Base-by-base conservation (phyloP, 2,113 vertebrate species). In the Alligator sinensis region DNA sequence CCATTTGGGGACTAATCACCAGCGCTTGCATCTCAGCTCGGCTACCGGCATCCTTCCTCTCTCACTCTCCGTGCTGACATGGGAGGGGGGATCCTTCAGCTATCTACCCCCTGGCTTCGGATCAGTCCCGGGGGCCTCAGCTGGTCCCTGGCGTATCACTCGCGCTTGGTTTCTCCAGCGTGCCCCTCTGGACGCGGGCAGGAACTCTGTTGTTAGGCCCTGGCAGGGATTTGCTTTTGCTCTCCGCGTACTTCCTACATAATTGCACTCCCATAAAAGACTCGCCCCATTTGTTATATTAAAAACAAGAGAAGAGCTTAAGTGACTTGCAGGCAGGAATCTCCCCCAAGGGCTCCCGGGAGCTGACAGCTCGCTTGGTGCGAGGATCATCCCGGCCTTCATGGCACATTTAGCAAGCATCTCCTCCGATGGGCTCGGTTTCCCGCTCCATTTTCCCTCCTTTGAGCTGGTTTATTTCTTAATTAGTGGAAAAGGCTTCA, bases 371-470 rank as follows among this genome's bases (percentile, higher is more conserved):
- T 11, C n/a, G n/a, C 66, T 5, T 1, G 28, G 30, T 34, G 28
- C 66, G 11, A 18, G 28, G 17, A 1, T 68, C n/a, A 21, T 70
- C n/a, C 18, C 17, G 30, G 30, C 17, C 66, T 70, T 70, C 66
- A 30, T 70, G 66, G 28, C 64, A 2, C n/a, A 18, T 34, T 70
- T 11, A 70, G 66, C n/a, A 70, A 70, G 66, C 66, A 9, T 30
- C 9, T 34, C 30, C 66, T 70, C 30, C 11, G n/a, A 74, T 13
- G 19, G 34, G 34, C 11, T 47, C 70, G 0, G 0, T 83, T 60
- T 79, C 6, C 30, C 54, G n/a, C 63, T 91, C 54, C 14, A 0
- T 59, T 83, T 78, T 70, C 4, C 30, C 7, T 58, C 25, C 63
- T 76, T 87, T 75, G 59, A 16, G 21, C 24, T 0, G 0, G 5